These are phyloP conservation scores for Zaprionus ornatus DNA, from an alignment of 1,140 invertebrate species.

Conservation along the genomic window DNA sequence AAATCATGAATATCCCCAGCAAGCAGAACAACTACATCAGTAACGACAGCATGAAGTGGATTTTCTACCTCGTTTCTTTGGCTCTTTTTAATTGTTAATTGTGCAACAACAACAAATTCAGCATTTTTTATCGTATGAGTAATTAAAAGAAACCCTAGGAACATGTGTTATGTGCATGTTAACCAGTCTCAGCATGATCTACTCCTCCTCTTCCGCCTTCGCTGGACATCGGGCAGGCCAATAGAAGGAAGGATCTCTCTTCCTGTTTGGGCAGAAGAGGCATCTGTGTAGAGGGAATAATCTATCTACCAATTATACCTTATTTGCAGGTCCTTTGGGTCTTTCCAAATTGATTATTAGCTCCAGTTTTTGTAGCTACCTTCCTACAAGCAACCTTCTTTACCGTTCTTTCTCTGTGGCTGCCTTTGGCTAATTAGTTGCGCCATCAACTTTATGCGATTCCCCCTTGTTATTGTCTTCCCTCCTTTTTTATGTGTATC, in stretches of 20 bases:
- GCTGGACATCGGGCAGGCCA: background rate
- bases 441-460: constrained; percentile 62
- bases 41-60: constrained; percentile 48
- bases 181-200: constrained; percentile 16
- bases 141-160: constrained; percentile 35
- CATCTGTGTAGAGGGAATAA: background rate
- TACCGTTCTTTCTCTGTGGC: constrained; percentile 1
- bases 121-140: constrained; percentile 10
- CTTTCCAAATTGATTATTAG: background rate
- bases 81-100: constrained; percentile 3
- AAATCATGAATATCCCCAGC: constrained; percentile 60
- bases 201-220: background rate
- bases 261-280: constrained; percentile 3
- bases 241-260: background rate
- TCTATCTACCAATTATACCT: background rate
- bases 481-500: constrained; percentile 21
- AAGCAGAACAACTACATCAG: constrained; percentile 21
- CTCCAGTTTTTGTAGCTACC: background rate
- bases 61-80: constrained; percentile 49
- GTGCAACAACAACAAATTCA: background rate
- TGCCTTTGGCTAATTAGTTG: constrained; percentile 66
- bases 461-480: constrained; percentile 51
- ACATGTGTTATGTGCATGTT: constrained; percentile 70
- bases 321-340: background rate
- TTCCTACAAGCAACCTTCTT: background rate